phyloP scores from a whole-genome alignment of 2,113 vertebrate genomes.

The Ciconia boyciana region DNA sequence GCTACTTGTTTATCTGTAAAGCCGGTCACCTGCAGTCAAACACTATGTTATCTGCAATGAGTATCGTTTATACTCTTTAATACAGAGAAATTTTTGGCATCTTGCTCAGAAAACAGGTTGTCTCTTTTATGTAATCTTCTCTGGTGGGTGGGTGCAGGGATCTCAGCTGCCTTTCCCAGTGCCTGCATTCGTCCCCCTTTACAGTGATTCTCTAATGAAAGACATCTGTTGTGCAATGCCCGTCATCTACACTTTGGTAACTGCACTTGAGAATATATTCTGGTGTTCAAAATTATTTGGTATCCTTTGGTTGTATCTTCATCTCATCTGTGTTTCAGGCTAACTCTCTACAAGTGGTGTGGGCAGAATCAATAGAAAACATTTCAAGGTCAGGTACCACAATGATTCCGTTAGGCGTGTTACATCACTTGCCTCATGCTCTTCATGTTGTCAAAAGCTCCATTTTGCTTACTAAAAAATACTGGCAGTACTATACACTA shows the following conservation, averaged over 20 bases:
- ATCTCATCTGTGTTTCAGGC: neutral
- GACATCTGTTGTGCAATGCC: constrained; percentile 40
- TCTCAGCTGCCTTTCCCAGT: constrained; percentile 26
- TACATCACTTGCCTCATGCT: neutral
- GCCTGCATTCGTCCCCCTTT: neutral
- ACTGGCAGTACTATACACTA: neutral
- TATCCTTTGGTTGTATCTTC: neutral
- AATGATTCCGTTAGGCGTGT: neutral
- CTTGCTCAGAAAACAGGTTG: constrained; percentile 30
- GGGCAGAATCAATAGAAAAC: neutral
- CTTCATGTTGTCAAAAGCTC: neutral
- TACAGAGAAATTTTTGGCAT: neutral
- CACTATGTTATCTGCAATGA: neutral
- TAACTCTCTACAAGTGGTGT: neutral
- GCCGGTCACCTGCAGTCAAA: neutral
- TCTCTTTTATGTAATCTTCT: constrained; percentile 33
- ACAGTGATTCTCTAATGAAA: constrained; percentile 40
- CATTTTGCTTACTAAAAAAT: neutral
- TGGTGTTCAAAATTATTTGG: neutral
- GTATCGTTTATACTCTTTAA: neutral
- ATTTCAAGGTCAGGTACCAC: neutral
- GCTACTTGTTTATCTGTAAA: neutral
- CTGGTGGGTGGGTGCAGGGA: constrained; percentile 32
- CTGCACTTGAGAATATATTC: neutral
- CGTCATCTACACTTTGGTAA: neutral